phyloP scores from a whole-genome alignment of 2,797 vertebrate species.

The Eospalax fontanierii region DNA sequence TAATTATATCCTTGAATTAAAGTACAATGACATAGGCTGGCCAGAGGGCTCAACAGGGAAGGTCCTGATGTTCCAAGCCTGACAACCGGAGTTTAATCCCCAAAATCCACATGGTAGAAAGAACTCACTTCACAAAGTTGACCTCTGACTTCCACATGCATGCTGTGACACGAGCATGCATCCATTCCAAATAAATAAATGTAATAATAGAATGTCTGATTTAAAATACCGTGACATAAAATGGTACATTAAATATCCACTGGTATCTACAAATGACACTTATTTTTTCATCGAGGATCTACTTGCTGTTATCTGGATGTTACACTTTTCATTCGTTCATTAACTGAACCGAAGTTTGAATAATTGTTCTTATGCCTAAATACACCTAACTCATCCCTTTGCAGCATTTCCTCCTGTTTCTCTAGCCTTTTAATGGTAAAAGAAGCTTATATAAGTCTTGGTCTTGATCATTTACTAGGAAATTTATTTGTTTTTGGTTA shows the following conservation, averaged over 20 bases:
- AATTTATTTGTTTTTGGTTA: not conserved
- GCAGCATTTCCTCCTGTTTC: not conserved
- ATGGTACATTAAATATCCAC: not conserved
- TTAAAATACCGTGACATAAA: not conserved
- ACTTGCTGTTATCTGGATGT: not conserved
- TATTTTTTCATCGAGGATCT: slow-evolving; percentile 5
- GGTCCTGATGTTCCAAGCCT: not conserved
- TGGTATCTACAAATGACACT: not conserved
- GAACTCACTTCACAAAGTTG: not conserved
- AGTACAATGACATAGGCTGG: not conserved
- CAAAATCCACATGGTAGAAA: not conserved
- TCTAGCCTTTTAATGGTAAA: not conserved
- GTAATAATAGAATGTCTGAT: not conserved
- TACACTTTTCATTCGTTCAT: slow-evolving; percentile 11
- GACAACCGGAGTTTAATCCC: not conserved
- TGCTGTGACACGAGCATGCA: not conserved
- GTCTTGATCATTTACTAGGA: not conserved
- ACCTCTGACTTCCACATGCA: not conserved
- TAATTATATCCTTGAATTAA: slow-evolving; percentile 23
- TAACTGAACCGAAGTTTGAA: not conserved
- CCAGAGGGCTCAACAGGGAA: not conserved
- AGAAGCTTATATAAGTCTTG: not conserved
- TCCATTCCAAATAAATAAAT: not conserved
- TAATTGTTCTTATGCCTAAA: too few species aligned
- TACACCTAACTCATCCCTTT: not conserved